Conservation (phyloP, 2,888 invertebrate genomes). For the Caenorhabditis sp. region DNA sequence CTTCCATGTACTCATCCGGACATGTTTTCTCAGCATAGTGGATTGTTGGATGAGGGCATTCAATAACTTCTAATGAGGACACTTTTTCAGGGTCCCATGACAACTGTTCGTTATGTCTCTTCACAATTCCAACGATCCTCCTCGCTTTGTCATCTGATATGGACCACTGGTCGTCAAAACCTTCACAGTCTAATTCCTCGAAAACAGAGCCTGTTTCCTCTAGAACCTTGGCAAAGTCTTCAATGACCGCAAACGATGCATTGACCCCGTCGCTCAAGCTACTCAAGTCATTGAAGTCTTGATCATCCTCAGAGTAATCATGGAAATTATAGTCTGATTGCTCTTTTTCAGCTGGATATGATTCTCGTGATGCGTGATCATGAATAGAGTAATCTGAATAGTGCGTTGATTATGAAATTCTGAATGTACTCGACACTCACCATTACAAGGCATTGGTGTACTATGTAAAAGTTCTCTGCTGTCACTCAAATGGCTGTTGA, state of each 20-base stretch:
- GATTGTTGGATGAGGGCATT: background rate
- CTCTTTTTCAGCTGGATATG: background rate
- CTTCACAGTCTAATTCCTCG: conserved; percentile 23
- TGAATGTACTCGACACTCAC: background rate
- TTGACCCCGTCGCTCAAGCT: conserved; percentile 17
- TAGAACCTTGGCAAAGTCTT: conserved; percentile 38
- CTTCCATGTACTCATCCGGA: background rate
- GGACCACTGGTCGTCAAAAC: background rate
- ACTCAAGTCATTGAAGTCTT: conserved; percentile 10
- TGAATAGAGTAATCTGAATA: conserved; percentile 10
- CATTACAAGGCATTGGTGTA: background rate
- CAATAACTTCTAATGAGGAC: background rate
- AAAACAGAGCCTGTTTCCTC: conserved; percentile 51
- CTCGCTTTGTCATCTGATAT: conserved; percentile 36
- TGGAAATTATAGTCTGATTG: conserved; percentile 2
- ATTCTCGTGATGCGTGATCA: no score
- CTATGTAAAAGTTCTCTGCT: background rate
- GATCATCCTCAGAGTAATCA: conserved; percentile 15
- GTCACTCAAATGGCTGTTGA: background rate
- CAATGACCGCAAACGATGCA: conserved; percentile 34
- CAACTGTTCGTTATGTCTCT: background rate
- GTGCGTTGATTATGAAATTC: background rate
- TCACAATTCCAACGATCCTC: conserved; percentile 7
- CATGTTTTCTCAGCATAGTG: background rate
- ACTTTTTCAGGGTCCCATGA: background rate